Base-by-base conservation (phyloP, 2,888 invertebrate species). In the Ctenicera cuprea region DNA sequence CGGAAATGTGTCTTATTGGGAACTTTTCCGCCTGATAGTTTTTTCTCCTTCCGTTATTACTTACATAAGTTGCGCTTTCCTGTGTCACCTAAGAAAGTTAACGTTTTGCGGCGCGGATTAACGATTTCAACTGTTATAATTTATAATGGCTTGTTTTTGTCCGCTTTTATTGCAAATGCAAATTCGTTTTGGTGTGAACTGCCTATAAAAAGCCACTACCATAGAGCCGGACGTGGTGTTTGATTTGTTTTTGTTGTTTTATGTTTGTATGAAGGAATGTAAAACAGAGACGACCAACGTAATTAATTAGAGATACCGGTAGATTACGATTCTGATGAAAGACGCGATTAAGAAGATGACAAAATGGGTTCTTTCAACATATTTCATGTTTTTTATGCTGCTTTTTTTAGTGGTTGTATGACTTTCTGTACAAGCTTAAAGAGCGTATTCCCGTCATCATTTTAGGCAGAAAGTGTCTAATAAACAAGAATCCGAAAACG, bases 1-100 rank as follows among this genome's bases (percentile, higher is more conserved):
- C 70, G 70, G 70, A 70, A 70, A 70, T 63, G 63, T 63, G 70
- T 62, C 70, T 62, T 70, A 70, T 70, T 70, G 70, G 62, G 37
- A 70, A 63, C 70, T 70, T 70, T 62, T 70, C 70, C 63, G 63
- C 62, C 54, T 52, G 38, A 70, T 11, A 48, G 16, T 43, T 48
- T 61, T 54, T 68, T 62, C 63, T 16, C 30, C 52, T 52, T 62
- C 62, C 70, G 70, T 41, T 43, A 30, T 63, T 62, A 61, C 22
- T 52, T 52, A 38, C 26, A 20, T 63, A 70, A 70, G 38, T 45
- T 61, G 50, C 37, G 59, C 62, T 70, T 70, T 70, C 70, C 70
- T 48, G 70, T 63, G 18, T 48, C 41, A 22, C 26, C 16, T 37
- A 37, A 38, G 30, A 22, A n/a, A 70, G 62, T 59, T 50, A 38